Evolutionary conservation across 2,888 invertebrate species (phyloP), one percentile per base, ranked within the genome.

Genomic region (Brachylomia viminalis): DNA sequence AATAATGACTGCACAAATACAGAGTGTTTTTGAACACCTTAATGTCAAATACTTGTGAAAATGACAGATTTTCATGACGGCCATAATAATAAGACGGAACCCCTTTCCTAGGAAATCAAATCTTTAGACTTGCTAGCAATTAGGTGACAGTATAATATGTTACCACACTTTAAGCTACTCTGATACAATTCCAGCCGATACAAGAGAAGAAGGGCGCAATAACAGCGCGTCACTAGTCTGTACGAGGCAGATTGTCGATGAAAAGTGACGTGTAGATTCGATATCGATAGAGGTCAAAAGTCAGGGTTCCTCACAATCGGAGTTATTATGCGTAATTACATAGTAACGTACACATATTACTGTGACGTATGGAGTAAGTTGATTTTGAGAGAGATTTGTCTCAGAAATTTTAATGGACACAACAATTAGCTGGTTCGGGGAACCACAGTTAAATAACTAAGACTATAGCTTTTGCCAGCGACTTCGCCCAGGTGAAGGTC

Each of bases 221-320:
- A 67, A 68, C 54, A 72, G 17, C 54, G 5, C 52, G 42, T 54
- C 66, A 82, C 87, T 58, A 66, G 79, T n/a, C n/a, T n/a, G n/a
- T 71, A 52, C 20, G 54, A 77, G 67, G 75, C 70, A 77, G 87
- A 79, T 87, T 62, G n/a, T 65, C 52, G 79, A 87, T 80, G 80
- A 87, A 86, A 87, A 87, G 75, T 76, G 74, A 81, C 77, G 77
- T 82, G 66, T 64, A 47, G 33, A 70, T n/a, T n/a, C n/a, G n/a
- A n/a, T 74, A 71, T 75, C 64, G 65, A 73, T 76, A 42, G 11
- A 67, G 88, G 85, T 89, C 86, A 89, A 61, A 83, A 69, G 91
- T 85, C 88, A 90, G 81, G 88, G 89, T 20, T 72, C 71, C 69
- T 69, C 74, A 70, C 73, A 84, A 89, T 90, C 90, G n/a, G 20